Percentiles rank a stretch among this genome's conserved stretches.
Evolutionary conservation across 2,113 vertebrate species (phyloP).

Genomic region (Myotis davidii): DNA sequence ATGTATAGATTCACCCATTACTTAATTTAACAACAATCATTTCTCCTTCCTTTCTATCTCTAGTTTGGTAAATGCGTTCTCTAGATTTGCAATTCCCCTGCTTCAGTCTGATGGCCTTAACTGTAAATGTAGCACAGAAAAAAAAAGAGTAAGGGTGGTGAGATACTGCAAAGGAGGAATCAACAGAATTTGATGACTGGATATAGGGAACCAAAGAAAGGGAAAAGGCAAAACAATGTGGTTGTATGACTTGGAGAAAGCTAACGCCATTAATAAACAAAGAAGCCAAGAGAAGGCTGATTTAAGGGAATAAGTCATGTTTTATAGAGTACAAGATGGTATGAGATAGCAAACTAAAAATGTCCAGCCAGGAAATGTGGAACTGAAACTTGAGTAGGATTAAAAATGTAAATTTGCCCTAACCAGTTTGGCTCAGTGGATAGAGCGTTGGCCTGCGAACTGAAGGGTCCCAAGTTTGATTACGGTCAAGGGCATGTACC

Average conservation of each 20-base stretch:
- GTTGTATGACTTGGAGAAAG: not conserved
- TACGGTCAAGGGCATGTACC: too few relatives aligned
- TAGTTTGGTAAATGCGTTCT: conserved; percentile 27
- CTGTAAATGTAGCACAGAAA: not conserved
- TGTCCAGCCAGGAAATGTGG: not conserved
- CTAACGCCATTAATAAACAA: not conserved
- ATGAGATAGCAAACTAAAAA: not conserved
- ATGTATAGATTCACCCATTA: not conserved
- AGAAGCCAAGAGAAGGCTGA: not conserved
- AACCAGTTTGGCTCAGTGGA: too few relatives aligned
- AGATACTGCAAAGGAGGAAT: not conserved
- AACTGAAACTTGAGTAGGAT: conserved; percentile 18
- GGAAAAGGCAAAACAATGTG: not conserved
- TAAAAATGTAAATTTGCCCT: not conserved
- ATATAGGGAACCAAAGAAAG: not conserved
- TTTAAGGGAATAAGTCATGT: not conserved
- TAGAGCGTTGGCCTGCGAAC: too few relatives aligned
- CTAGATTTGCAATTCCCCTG: not conserved
- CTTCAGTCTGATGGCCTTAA: not conserved
- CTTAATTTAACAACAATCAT: conserved; percentile 47
- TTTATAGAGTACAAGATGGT: not conserved
- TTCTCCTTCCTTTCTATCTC: conserved; percentile 6
- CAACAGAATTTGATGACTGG: not conserved
- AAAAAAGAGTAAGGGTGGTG: not conserved
- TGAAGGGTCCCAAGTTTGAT: too few relatives aligned